Base-by-base conservation (phyloP, 2,888 invertebrate species). In the Acanthosepion lycidas region DNA sequence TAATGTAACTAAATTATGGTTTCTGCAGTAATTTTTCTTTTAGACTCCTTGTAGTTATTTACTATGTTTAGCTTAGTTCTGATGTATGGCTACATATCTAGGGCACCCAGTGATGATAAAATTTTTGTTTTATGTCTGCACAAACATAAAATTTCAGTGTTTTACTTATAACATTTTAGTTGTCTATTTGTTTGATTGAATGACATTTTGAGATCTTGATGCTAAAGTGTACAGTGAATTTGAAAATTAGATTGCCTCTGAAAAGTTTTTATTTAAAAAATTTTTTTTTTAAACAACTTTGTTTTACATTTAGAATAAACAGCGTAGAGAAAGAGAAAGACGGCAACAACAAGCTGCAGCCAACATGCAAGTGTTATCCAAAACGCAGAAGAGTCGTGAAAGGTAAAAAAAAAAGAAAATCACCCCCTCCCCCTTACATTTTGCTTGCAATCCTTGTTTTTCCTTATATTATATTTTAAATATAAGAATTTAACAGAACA, bases 351-450 rank as follows among this genome's bases (percentile, higher is more conserved):
- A 97, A 95, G 98, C 98, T 94, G 97, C 97, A 94, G 97, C 96
- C 95, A 97, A 98, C 98, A 95, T 98, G 95, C 98, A 99, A 95
- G 98, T 98, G 94, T 98, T 99, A 94, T 98, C 98, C 95, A 99
- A 99, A 98, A 98, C 98, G 23, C 98, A 98, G 94, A 98, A 99
- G 98, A 98, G 98, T 95, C 96, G 97, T 95, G 98, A 98, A 96
- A 97, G 97, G 98, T 96, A 94, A 64, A 94, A 92, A 53, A n/a
- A 12, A 5, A 4, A 6, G 8, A 55, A 78, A 78, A 28, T 42
- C 33, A 33, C 3, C 15, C n/a, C 33, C 33, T 18, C 78, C 3
- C n/a, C 9, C n/a, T 78, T n/a, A n/a, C 78, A 78, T 33, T 18
- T 15, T 78, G 78, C 33, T 78, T 12, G n/a, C n/a, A 78, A 78